Base-by-base conservation (phyloP, 2,797 vertebrate species). In the Microcaecilia unicolor region DNA sequence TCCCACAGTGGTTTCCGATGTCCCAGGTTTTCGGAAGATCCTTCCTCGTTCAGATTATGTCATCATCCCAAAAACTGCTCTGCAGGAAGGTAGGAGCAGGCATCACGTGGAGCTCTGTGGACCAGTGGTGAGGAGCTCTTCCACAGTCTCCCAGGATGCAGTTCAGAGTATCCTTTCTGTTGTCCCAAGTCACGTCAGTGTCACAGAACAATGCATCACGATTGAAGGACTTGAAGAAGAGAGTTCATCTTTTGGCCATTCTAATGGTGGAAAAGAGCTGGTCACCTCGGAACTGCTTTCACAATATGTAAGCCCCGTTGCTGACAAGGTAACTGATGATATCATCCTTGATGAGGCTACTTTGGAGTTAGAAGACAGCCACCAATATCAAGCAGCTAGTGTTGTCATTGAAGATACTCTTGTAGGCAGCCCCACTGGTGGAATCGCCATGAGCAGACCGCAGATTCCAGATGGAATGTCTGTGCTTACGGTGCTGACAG, bases 11-110 rank as follows among this genome's bases (percentile, higher is more conserved):
- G 56, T 85, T 56, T 68, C 88, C 29, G 90, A 97, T 47, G 70
- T 94, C 44, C 92, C 95, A 37, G 96, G 96, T 44, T 99, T 97
- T 58, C 89, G 95, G 28, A 97, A 90, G 80, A 99, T 99, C 63
- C 89, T 95, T 10, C 96, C 96, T 22, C 89, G 95, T 58, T 83
- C 91, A 2, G 89, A 83, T 55, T 97, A 92, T 10, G 81, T 93
- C 23, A 72, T 98, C 34, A 72, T 97, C 43, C 84, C 92, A 18
- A 93, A 94, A 74, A 62, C 63, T 30, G 69, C 72, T 39, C 48
- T 83, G 6, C 74, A 81, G 0, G 80, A 82, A 37, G 82, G 85
- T 17, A 78, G 66, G 41, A 65, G 53, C 19, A 74, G 61, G 31
- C 74, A 75, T 41, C 71, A 79, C 0, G 25, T 87, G 27, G 88